Conservation (phyloP, 2,888 invertebrate genomes). For the Chirona hameri region DNA sequence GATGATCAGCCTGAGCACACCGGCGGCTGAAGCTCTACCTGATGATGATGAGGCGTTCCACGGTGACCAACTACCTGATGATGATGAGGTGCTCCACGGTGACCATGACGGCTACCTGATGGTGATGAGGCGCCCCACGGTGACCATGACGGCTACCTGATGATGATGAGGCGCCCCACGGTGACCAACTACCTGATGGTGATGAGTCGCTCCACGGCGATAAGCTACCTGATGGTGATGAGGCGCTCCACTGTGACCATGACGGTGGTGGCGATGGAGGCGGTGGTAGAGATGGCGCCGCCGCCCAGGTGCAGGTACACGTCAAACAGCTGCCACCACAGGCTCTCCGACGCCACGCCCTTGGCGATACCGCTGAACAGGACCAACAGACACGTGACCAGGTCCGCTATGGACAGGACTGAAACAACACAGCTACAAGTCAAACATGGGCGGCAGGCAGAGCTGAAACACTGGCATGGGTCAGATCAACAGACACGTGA, state of each 20-base stretch:
- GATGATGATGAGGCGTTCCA: no score
- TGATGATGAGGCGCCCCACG: background rate
- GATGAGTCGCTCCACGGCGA: no score
- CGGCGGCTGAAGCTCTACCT: no score
- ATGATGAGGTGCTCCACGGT: no score
- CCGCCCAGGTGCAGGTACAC: conserved; percentile 1
- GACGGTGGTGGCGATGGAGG: background rate
- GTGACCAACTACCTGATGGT: background rate
- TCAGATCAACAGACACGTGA: no score
- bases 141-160: conserved; percentile 1
- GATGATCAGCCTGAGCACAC: no score
- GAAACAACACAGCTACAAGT: background rate
- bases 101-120: conserved; percentile 13
- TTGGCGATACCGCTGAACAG: conserved; percentile 5
- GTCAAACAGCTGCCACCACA: conserved; percentile 8
- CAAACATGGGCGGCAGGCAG: no score
- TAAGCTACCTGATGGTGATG: background rate
- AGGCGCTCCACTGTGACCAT: background rate
- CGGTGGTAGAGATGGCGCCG: background rate
- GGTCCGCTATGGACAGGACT: background rate
- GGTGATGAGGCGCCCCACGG: background rate
- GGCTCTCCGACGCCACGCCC: background rate
- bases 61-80: no score
- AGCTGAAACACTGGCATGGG: no score
- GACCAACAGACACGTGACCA: background rate